These are phyloP conservation scores for Graphium colonna DNA, from an alignment of 2,888 invertebrate species.

Conservation along the genomic window DNA sequence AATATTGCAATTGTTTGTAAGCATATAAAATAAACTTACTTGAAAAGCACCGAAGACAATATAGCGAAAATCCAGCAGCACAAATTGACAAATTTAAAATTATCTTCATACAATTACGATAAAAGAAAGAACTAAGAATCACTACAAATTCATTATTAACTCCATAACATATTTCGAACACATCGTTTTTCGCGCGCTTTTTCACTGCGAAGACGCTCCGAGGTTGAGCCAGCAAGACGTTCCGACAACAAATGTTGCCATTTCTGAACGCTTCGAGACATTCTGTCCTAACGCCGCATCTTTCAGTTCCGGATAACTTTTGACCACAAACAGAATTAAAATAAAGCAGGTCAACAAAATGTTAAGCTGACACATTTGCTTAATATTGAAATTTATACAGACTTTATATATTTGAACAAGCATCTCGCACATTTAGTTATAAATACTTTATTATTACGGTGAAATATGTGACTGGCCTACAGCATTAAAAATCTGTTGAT, in stretches of 20 bases:
- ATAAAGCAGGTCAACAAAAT: conserved; percentile 29
- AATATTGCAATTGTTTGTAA: too few species aligned
- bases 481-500: too few species aligned
- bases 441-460: conserved; percentile 1
- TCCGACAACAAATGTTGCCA: conserved; percentile 25
- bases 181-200: conserved; percentile 26
- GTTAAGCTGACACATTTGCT: conserved; percentile 22
- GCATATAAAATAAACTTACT: too few species aligned
- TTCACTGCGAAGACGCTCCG: conserved; percentile 12
- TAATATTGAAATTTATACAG: conserved; percentile 26
- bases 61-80: not conserved
- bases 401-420: conserved; percentile 4
- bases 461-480: not conserved
- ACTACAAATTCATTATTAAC: not conserved
- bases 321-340: conserved; percentile 27
- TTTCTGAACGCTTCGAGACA: conserved; percentile 19
- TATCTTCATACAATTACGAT: not conserved
- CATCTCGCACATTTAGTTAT: not conserved
- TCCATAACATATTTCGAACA: not conserved
- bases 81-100: not conserved
- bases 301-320: conserved; percentile 26
- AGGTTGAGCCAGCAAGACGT: conserved; percentile 24
- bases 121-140: not conserved
- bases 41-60: not conserved
- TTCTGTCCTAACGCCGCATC: conserved; percentile 21